Evolutionary conservation across 2,113 vertebrate genomes (phyloP).

Genomic region (Alethe diademata): DNA sequence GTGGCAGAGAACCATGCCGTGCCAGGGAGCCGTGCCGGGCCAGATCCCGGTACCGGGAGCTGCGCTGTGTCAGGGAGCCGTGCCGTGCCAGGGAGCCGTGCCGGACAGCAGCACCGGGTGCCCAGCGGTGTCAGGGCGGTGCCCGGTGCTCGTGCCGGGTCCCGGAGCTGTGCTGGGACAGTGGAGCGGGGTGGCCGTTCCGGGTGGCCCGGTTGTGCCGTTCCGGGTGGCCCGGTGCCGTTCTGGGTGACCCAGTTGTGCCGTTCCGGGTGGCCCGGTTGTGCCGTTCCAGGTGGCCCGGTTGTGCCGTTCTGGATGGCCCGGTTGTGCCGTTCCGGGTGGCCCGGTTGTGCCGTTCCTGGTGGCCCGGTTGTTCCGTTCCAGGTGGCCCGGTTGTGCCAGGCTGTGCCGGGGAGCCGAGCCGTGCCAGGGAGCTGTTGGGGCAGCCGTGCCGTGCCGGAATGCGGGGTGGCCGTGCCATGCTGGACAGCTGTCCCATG

Average conservation of each 20-base stretch:
- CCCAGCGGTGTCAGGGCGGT: not conserved
- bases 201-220: too few species aligned
- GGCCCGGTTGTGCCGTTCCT: not conserved
- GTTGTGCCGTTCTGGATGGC: too few species aligned
- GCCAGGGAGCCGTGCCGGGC: too few species aligned
- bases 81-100: not conserved
- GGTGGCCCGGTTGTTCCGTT: too few species aligned
- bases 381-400: not conserved
- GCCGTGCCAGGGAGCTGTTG: not conserved
- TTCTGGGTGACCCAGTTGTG: too few species aligned
- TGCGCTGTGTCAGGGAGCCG: not conserved
- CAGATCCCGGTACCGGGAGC: too few species aligned
- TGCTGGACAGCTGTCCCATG: not conserved
- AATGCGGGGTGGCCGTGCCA: fast-evolving
- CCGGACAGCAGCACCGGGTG: not conserved
- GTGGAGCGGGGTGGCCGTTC: fast-evolving
- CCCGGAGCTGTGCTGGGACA: not conserved
- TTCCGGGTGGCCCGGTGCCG: too few species aligned
- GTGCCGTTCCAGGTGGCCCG: too few species aligned
- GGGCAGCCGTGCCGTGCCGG: fast-evolving
- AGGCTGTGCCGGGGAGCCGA: not conserved
- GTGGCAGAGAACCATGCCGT: too few species aligned
- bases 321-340: not conserved
- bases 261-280: too few species aligned
- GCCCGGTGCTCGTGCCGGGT: not conserved